Evolutionary conservation across 2,113 vertebrate species (phyloP), one percentile per base, ranked within the genome.

Genomic region (Boulengeromyrus knoepffleri): DNA sequence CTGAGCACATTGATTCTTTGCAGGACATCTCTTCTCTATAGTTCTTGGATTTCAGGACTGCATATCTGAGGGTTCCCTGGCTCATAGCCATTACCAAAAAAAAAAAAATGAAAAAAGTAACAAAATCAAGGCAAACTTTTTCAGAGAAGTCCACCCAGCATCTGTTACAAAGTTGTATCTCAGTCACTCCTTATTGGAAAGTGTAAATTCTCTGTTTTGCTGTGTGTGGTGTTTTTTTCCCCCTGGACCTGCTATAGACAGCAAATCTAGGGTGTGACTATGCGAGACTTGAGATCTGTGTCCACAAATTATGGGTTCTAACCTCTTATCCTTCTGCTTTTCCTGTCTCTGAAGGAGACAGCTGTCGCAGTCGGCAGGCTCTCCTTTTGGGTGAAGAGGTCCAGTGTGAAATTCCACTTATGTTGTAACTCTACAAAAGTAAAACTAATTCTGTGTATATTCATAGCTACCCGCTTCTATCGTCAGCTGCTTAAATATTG

Each of bases 231-330:
- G 52, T 6, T 89, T 42, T 45, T 5, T 50, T 19, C 42, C 46
- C 19, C 58, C 5, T 17, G 47, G 83, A 85, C n/a, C 56, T 85
- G 56, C 42, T 47, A 39, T 86, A 45, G 46, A 58, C 31, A 42
- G 83, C 84, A 87, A 58, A 87, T n/a, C 85, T n/a, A 45, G 53
- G 89, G 89, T 87, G 84, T 90, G 84, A 87, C 84, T 87, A 31
- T 17, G 46, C 5, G 12, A 87, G 83, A 90, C 89, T 85, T 87
- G 89, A 87, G 42, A 46, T 90, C 85, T 49, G 46, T 49, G 66
- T 85, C 89, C 89, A 84, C 77, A 90, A 90, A 90, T 90, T 87
- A 87, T 42, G 85, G 56, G 42, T 87, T 66, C 66, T 89, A 49
- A 49, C 86, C 56, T 74, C 21, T 7, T 52, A 58, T 58, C 42